A percentile compares a stretch with the other conserved stretches of the same genome.
Evolutionary conservation across 2,888 invertebrate genomes (phyloP).

Genomic region (Scaptomyza caliginosa): DNA sequence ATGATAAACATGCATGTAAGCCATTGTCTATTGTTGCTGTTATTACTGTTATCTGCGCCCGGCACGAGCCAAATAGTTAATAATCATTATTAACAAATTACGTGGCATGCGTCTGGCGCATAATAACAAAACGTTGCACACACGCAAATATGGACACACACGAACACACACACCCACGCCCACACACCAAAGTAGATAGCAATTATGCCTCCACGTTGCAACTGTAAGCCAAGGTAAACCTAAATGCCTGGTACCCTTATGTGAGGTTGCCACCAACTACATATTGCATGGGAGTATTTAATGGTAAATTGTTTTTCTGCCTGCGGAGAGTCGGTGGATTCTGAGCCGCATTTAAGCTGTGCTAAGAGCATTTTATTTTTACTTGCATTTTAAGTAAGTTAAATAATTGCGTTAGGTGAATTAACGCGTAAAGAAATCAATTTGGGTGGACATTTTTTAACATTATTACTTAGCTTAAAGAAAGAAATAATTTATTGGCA

Average conservation of each 20-base stretch:
- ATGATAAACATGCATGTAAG: not conserved
- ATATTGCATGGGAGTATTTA: not conserved
- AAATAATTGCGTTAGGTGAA: not conserved
- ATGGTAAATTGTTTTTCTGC: not conserved
- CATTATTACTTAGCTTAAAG: not conserved
- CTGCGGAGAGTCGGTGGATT: no score
- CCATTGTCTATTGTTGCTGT: slow-evolving; percentile 12
- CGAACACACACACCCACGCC: not conserved
- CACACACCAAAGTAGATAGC: slow-evolving; percentile 5
- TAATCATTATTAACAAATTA: slow-evolving; percentile 67
- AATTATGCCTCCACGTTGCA: slow-evolving; percentile 14
- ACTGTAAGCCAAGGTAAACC: not conserved
- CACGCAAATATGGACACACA: slow-evolving; percentile 8
- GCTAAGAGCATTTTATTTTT: slow-evolving; percentile 15
- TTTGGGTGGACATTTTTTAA: not conserved
- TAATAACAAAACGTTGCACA: slow-evolving; percentile 43
- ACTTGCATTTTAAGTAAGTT: not conserved
- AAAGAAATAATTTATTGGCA: not conserved
- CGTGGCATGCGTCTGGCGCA: slow-evolving; percentile 44
- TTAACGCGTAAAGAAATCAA: slow-evolving; percentile 1
- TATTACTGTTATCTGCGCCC: not conserved
- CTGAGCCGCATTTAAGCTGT: not conserved
- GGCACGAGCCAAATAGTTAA: slow-evolving; percentile 48
- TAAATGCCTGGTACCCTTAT: not conserved
- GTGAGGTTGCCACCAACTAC: not conserved